Conservation (phyloP, 2,888 invertebrate genomes). For the Anarsia innoxiella region DNA sequence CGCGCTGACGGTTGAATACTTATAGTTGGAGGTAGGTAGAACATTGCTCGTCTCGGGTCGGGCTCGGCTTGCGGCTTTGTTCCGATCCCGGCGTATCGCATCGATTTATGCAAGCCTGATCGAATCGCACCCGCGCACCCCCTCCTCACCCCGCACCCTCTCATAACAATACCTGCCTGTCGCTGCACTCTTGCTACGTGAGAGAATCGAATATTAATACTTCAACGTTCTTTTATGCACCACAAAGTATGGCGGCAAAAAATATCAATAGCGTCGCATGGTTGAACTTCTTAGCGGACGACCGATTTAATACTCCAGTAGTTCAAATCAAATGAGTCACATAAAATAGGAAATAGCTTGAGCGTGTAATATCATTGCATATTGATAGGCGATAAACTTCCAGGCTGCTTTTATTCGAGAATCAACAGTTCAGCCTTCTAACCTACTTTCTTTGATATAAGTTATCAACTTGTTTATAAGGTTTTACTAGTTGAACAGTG, state of each 20-base stretch:
- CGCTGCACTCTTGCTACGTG: slow-evolving; percentile 33
- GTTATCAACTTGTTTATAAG: too few relatives aligned
- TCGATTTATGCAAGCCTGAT: slow-evolving; percentile 72
- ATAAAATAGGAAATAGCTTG: too few relatives aligned
- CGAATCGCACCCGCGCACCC: slow-evolving; percentile 43
- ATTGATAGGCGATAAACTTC: not conserved
- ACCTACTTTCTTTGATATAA: too few relatives aligned
- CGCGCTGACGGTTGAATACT: slow-evolving; percentile 23
- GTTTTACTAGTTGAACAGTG: too few relatives aligned
- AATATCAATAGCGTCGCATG: slow-evolving; percentile 2
- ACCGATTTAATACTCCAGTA: slow-evolving; percentile 7
- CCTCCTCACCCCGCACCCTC: slow-evolving; percentile 22
- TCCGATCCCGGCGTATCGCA: slow-evolving; percentile 64
- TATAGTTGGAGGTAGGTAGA: slow-evolving; percentile 12
- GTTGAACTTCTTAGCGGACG: slow-evolving; percentile 1
- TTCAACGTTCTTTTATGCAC: slow-evolving; percentile 13
- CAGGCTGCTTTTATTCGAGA: too few relatives aligned
- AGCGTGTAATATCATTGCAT: too few relatives aligned
- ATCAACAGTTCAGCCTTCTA: too few relatives aligned
- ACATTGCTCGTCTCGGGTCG: slow-evolving; percentile 35
- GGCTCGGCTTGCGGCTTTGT: slow-evolving; percentile 62
- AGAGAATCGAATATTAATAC: slow-evolving; percentile 35
- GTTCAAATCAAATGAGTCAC: slow-evolving; percentile 4
- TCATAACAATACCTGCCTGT: slow-evolving; percentile 47
- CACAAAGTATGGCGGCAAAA: slow-evolving; percentile 8